Conservation (phyloP, 2,888 invertebrate species). For the Blastobasis adustella region DNA sequence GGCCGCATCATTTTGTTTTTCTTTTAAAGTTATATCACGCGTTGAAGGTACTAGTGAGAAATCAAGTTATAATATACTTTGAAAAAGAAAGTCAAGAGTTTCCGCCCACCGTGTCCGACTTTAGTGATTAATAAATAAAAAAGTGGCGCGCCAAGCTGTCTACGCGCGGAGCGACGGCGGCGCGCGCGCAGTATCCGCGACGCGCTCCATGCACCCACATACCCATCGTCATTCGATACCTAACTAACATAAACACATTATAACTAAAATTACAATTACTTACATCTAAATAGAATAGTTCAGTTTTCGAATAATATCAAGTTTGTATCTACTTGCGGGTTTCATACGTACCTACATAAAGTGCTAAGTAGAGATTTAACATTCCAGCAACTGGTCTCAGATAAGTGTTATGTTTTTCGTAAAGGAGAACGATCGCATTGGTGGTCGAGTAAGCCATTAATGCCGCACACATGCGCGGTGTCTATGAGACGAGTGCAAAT, state of each 20-base stretch:
- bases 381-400: too few relatives aligned
- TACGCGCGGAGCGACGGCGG: conserved; percentile 43
- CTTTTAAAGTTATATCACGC: too few relatives aligned
- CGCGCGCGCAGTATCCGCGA: conserved; percentile 11
- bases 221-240: neutral
- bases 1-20: too few relatives aligned
- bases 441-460: conserved; percentile 13
- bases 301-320: too few relatives aligned
- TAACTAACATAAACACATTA: too few relatives aligned
- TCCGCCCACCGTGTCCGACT: conserved; percentile 49
- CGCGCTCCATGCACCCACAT: neutral
- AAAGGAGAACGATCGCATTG: conserved; percentile 10
- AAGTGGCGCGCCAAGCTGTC: conserved; percentile 72
- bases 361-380: too few relatives aligned
- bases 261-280: too few relatives aligned
- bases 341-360: too few relatives aligned
- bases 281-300: too few relatives aligned
- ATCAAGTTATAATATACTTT: conserved; percentile 47
- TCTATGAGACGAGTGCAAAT: conserved; percentile 61
- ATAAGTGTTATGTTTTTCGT: too few relatives aligned
- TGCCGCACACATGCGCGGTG: conserved; percentile 34
- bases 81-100: conserved; percentile 65
- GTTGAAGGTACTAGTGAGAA: too few relatives aligned
- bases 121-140: conserved; percentile 52
- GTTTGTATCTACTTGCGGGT: too few relatives aligned